Evolutionary conservation across 2,113 vertebrate species (phyloP), one percentile per base, ranked within the genome.

Genomic region (Nansenia antarctica): DNA sequence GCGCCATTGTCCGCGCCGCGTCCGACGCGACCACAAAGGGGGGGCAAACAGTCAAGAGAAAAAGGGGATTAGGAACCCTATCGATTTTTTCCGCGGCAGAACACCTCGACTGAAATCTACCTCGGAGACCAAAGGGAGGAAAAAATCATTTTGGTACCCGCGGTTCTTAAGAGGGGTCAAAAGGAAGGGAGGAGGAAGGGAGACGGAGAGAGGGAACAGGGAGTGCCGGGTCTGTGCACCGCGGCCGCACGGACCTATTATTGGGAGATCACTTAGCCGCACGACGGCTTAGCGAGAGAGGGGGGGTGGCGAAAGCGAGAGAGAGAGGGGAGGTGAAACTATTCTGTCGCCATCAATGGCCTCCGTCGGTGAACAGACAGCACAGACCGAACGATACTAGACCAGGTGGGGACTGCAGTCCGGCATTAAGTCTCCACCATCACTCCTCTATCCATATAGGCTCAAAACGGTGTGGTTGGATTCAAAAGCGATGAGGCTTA

Each of bases 11-110:
- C 66, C 57, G 32, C 53, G 20, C 49, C 39, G 53, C 54, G 55
- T 35, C 60, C 32, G 20, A 20, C 37, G 20, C 18, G 57, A 3
- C 47, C 39, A 74, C 72, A 61, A 73, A 71, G 60, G 58, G 63
- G 52, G 31, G 59, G 30, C n/a, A 52, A 39, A 34, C 5, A 3
- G 12, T 18, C 54, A 4, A 24, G 18, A 60, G 29, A 70, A 30
- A 70, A 57, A 24, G n/a, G n/a, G 64, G 69, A 85, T 80, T 79
- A 79, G 30, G 47, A n/a, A n/a, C 70, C 60, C 37, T 69, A 76
- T 67, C 62, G 69, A 79, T 81, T 77, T 67, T 60, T 66, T 70
- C 65, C 66, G 42, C 63, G 57, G n/a, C n/a, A 20, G 47, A 74
- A 68, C 65, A 65, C 58, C 22, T 62, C 14, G 11, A 62, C 66